Percentiles rank a stretch among this genome's conserved stretches.
These are phyloP conservation scores for Panonychus citri DNA, from an alignment of 1,140 invertebrate species.

Conservation along the genomic window DNA sequence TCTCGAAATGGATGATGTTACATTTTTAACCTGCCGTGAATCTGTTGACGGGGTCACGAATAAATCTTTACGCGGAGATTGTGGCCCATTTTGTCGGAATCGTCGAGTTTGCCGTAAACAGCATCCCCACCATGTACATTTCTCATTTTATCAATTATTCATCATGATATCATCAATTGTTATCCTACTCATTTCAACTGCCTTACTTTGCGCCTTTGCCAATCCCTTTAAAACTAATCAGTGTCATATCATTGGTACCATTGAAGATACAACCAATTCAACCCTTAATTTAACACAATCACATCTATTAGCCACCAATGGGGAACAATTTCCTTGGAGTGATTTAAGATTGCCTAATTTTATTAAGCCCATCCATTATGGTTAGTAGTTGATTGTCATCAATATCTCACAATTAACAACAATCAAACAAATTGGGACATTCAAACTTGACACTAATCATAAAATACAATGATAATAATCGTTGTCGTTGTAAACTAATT, in stretches of 20 bases:
- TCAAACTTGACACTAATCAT: no score
- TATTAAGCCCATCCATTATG: slow-evolving; percentile 56
- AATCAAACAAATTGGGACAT: no score
- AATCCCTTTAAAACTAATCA: neutral
- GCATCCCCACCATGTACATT: neutral
- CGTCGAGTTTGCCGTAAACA: neutral
- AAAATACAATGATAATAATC: no score
- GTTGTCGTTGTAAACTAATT: no score
- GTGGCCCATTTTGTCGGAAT: neutral
- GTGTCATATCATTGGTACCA: neutral
- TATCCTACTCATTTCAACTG: slow-evolving; percentile 19
- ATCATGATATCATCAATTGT: slow-evolving; percentile 29
- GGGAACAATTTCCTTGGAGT: slow-evolving; percentile 66
- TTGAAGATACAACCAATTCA: slow-evolving; percentile 11
- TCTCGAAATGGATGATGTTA: slow-evolving; percentile 73
- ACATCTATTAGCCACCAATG: slow-evolving; percentile 38
- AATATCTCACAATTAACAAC: no score
- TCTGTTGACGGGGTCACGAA: slow-evolving; percentile 19
- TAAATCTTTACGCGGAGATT: slow-evolving; percentile 23
- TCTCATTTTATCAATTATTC: neutral
- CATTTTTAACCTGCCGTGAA: slow-evolving; percentile 53
- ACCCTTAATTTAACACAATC: slow-evolving; percentile 11
- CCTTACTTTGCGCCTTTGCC: neutral
- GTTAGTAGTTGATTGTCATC: no score
- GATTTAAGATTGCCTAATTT: slow-evolving; percentile 54